These are phyloP conservation scores for Campylomormyrus numenius DNA, from an alignment of 2,113 vertebrate species.

Conservation along the genomic window DNA sequence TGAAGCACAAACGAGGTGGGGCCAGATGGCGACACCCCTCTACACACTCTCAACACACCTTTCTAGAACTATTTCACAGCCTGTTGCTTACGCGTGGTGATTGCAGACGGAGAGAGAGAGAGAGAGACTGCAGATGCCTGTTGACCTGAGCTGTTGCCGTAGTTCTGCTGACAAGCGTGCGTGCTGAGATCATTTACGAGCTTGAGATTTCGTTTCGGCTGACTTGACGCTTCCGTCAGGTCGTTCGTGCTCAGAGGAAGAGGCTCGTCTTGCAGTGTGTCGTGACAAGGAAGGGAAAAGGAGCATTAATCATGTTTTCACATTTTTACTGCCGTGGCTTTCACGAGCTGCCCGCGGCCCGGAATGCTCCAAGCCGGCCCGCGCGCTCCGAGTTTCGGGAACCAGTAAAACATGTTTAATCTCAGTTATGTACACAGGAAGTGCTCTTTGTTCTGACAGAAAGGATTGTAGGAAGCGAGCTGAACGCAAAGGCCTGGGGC, in stretches of 20 bases:
- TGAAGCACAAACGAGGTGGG: background rate
- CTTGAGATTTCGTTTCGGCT: background rate
- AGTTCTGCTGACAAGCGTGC: background rate
- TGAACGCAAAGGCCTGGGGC: constrained; percentile 15
- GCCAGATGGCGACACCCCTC: background rate
- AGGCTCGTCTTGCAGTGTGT: background rate
- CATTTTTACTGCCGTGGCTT: constrained; percentile 14
- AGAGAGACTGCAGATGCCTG: background rate
- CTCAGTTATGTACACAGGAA: constrained; percentile 36
- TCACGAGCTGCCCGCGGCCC: constrained; percentile 3
- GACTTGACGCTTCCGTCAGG: background rate
- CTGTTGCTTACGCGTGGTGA: background rate
- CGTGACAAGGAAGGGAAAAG: background rate
- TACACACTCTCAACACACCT: background rate
- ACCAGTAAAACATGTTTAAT: constrained; percentile 36
- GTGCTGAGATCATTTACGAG: background rate
- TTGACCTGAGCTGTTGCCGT: background rate
- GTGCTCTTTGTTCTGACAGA: constrained; percentile 31
- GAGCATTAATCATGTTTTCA: constrained; percentile 5
- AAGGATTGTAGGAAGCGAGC: constrained; percentile 17
- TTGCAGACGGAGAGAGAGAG: background rate
- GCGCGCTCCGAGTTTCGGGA: constrained; percentile 15
- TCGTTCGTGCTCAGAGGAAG: background rate
- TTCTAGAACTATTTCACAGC: background rate
- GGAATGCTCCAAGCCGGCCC: constrained; percentile 2